phyloP scores from a whole-genome alignment of 2,113 vertebrate genomes.

The Ochotona curzoniae region DNA sequence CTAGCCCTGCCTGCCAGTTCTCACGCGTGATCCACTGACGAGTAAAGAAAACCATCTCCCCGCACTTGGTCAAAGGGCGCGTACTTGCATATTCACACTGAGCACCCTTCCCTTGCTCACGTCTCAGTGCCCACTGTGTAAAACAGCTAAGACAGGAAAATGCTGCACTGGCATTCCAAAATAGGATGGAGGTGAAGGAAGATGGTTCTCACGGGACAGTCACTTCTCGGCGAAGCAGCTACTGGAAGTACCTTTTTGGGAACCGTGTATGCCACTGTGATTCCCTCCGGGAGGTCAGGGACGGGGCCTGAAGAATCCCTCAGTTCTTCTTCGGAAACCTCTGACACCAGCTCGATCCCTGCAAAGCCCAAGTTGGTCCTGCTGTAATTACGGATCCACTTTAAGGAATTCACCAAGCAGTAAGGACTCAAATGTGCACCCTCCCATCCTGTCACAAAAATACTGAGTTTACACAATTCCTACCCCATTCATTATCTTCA shows the following conservation, averaged over 20 bases:
- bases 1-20: too few species aligned
- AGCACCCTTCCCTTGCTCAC: not conserved
- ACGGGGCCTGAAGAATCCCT: conserved; percentile 90
- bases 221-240: not conserved
- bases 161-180: not conserved
- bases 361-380: conserved; percentile 30
- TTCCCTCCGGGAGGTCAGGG: conserved; percentile 94
- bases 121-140: not conserved
- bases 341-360: conserved; percentile 97
- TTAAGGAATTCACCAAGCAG: conserved; percentile 41
- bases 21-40: not conserved
- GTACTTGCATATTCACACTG: not conserved
- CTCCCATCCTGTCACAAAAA: not conserved
- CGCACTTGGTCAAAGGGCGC: conserved; percentile 40
- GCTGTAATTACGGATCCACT: not conserved
- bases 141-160: conserved; percentile 4
- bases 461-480: conserved; percentile 8
- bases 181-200: not conserved
- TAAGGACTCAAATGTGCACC: not conserved
- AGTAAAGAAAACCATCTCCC: conserved; percentile 20
- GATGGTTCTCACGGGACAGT: conserved; percentile 17
- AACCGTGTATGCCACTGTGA: conserved; percentile 95
- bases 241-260: conserved; percentile 89
- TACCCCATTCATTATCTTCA: conserved; percentile 97
- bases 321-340: conserved; percentile 93